phyloP scores from a whole-genome alignment of 2,797 vertebrate species.

The Octomys mimax region DNA sequence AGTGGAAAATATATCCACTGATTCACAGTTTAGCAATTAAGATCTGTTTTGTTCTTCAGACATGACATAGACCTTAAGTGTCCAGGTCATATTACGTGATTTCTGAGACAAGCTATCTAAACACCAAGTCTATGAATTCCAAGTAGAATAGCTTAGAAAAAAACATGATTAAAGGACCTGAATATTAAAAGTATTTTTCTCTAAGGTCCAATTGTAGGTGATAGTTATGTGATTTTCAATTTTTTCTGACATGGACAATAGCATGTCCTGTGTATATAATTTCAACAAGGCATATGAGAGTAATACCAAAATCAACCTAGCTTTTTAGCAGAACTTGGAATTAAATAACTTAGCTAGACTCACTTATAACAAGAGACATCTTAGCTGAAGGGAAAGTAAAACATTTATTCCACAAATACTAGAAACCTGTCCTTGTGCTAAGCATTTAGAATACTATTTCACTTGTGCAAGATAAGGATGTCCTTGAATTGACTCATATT shows the following conservation, averaged over 20 bases:
- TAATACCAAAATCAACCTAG: not conserved
- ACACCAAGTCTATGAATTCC: slow-evolving; percentile 1
- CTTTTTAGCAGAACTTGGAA: slow-evolving; percentile 38
- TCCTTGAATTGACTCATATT: slow-evolving; percentile 31
- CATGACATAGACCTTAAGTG: not conserved
- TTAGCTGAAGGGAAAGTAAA: slow-evolving; percentile 27
- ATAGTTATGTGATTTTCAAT: slow-evolving; percentile 22
- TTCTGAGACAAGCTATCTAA: not conserved
- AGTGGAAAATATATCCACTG: not conserved
- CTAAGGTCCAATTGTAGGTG: not conserved
- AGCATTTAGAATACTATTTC: not conserved
- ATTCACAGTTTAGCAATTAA: slow-evolving; percentile 9
- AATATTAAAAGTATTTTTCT: slow-evolving; percentile 11
- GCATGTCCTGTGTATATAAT: not conserved
- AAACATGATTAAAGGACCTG: not conserved
- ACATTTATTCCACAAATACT: not conserved
- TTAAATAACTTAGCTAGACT: slow-evolving; percentile 39
- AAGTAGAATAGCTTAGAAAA: slow-evolving; percentile 17
- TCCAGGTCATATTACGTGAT: not conserved
- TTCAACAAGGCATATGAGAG: slow-evolving; percentile 32
- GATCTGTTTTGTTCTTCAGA: slow-evolving; percentile 1
- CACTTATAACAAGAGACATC: not conserved
- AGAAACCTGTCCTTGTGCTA: not conserved
- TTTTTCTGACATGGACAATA: slow-evolving; percentile 15
- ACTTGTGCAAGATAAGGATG: not conserved